Conservation (phyloP, 2,797 vertebrate species). For the Agapornis canus region DNA sequence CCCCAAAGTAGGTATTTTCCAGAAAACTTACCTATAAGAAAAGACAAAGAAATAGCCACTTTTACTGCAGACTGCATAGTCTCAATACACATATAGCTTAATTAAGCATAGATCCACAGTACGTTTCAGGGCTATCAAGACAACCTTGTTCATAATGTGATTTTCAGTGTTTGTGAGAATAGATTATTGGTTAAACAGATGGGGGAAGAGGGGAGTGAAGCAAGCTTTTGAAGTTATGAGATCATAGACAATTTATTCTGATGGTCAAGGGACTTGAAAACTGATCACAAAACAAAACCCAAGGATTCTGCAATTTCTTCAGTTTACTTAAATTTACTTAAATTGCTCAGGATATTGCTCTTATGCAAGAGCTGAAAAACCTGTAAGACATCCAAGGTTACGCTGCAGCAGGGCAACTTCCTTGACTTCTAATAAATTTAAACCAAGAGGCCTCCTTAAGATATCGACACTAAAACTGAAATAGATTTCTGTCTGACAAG, state of each 20-base stretch:
- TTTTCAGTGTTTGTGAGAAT: constrained; percentile 47
- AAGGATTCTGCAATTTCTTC: constrained; percentile 24
- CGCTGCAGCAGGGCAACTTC: background rate
- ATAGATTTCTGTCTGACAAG: background rate
- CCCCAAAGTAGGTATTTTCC: background rate
- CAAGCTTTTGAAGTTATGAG: constrained; percentile 44
- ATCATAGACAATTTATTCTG: constrained; percentile 43
- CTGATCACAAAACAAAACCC: background rate
- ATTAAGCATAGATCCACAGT: background rate
- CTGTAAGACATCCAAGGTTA: constrained; percentile 30
- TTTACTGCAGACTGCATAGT: background rate
- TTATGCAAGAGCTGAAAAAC: background rate
- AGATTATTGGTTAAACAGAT: constrained; percentile 48
- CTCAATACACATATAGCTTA: background rate
- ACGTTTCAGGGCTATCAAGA: background rate
- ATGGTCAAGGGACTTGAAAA: constrained; percentile 29
- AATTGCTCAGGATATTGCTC: background rate
- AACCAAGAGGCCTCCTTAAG: background rate
- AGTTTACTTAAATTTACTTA: constrained; percentile 24
- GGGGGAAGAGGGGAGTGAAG: background rate
- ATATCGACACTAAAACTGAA: constrained; percentile 7
- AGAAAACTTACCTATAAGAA: background rate
- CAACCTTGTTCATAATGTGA: background rate
- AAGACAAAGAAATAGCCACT: background rate
- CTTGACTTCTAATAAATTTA: constrained; percentile 31